These are phyloP conservation scores for Caradrina clavipalpis DNA, from an alignment of 2,888 invertebrate genomes.

Conservation along the genomic window DNA sequence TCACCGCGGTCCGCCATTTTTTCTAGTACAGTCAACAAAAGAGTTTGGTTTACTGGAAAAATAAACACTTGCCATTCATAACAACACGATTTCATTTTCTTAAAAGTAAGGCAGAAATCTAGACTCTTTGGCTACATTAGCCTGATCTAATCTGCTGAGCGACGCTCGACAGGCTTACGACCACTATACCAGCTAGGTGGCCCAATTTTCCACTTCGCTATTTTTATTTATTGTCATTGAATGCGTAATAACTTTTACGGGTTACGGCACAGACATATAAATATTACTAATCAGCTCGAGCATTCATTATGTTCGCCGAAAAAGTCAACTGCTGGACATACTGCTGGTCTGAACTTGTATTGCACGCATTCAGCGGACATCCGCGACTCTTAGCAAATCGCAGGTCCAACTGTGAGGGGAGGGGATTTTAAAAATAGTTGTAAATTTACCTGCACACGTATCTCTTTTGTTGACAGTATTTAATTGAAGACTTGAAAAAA, in stretches of 20 bases:
- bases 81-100: neutral
- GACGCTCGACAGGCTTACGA: too few relatives aligned
- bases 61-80: neutral
- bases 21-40: constrained; percentile 56
- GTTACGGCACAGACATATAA: too few relatives aligned
- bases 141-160: too few relatives aligned
- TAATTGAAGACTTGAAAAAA: constrained; percentile 68
- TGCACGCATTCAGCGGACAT: neutral
- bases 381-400: neutral
- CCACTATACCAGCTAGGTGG: too few relatives aligned
- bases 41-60: neutral
- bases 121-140: neutral
- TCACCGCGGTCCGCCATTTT: constrained; percentile 65
- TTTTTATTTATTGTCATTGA: neutral
- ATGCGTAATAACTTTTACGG: neutral
- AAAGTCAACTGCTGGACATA: neutral
- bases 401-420: too few relatives aligned
- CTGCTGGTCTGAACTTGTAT: too few relatives aligned
- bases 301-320: neutral
- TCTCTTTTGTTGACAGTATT: constrained; percentile 36
- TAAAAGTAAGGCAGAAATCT: neutral
- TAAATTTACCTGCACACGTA: neutral
- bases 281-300: neutral
- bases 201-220: neutral
- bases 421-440: too few relatives aligned